Evolutionary conservation across 2,113 vertebrate species (phyloP), one percentile per base, ranked within the genome.

Genomic region (Candoia aspera): DNA sequence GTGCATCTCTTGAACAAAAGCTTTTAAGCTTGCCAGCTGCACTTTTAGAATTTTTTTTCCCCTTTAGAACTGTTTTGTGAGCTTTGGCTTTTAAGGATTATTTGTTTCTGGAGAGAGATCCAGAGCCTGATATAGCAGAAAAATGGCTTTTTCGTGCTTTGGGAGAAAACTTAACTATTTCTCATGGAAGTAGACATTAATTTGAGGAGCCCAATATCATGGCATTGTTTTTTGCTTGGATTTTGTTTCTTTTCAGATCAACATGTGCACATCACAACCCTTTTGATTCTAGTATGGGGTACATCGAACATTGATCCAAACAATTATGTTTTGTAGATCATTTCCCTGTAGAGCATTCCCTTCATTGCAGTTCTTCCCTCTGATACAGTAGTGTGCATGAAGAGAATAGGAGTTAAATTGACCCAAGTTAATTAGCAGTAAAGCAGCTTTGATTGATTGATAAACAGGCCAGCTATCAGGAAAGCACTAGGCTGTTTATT

Each of bases 1-100:
- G 54, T 73, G 58, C 86, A 86, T 60, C 49, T 42, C 87, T 86
- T 46, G 87, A 42, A 84, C 57, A 79, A 84, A 37, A 64, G 92
- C 90, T 91, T 92, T 92, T 89, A 1, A 2, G 46, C 64, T 54
- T 10, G 29, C 86, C 73, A 84, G 64, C 58, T 84, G 3, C 9
- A 68, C 91, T 86, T 49, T 64, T 19, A 13, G 24, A 55, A 59
- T n/a, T 58, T 55, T 60, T 21, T 29, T 29, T n/a, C 12, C 29
- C n/a, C 55, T 37, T 24, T 21, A 46, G 8, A 55, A 60, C 53
- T 79, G 60, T 73, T 87, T 87, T 73, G n/a, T 33, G 42, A 54
- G 53, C 62, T 21, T 17, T 24, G 1, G 85, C 86, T 87, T 33
- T 60, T 19, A 79, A 55, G 37, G 2, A 73, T 11, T n/a, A 29